Base-by-base conservation (phyloP, 2,113 vertebrate species). In the Gobiocypris rarus region DNA sequence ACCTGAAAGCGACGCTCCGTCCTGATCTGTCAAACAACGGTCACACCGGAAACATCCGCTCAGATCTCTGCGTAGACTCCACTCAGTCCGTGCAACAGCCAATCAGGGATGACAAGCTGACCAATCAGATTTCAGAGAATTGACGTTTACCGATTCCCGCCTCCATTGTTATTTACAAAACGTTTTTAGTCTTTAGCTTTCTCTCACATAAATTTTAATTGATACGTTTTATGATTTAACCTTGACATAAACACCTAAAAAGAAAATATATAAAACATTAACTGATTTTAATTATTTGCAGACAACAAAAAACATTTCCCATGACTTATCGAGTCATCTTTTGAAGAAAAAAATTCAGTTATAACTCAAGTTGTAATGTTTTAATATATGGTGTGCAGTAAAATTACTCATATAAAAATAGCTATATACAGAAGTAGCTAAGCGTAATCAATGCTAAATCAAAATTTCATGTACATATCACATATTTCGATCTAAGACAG, bases 1-100 rank as follows among this genome's bases (percentile, higher is more conserved):
- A 94, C 94, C 93, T 93, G 90, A 86, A 84, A 82, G 86, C 84
- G 88, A 86, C 54, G 59, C 75, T 89, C 91, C 82, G 88, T 92
- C 88, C 81, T 83, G 86, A 82, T 85, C 88, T 89, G 91, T 90
- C 88, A 93, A 90, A 86, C 74, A 89, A 86, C 89, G 85, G 70
- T 81, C 58, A 89, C 54, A 71, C 88, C 91, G 90, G 92, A 92
- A 90, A 87, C 84, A 79, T 83, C 81, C 34, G 76, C 81, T 56
- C 38, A 58, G 9, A 11, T 8, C 48, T 3, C 22, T 70, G 13
- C 31, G 28, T 56, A 83, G 31, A 70, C 73, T 70, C 92, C 91
- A 15, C 93, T 93, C 69, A 2, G 14, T 28, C 11, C 11, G 14
- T n/a, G 54, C n/a, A 15, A 6, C 84, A 75, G 4, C 93, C 92